phyloP scores from a whole-genome alignment of 1,140 invertebrate species.

The Dendrolimus punctatus region DNA sequence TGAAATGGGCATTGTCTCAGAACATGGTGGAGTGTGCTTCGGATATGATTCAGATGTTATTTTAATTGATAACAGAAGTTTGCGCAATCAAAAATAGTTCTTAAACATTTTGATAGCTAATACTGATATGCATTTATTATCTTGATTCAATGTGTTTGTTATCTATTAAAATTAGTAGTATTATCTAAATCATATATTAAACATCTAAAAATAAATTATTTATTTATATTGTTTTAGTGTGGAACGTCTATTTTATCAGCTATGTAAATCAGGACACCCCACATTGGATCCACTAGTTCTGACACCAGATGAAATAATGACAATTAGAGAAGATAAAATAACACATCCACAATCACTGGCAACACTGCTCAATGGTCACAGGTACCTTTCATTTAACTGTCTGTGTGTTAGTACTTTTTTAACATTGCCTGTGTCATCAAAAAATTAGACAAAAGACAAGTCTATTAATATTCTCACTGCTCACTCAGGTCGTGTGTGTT shows the following conservation, averaged over 20 bases:
- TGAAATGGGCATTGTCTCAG: too few species aligned
- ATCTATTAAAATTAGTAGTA: too few species aligned
- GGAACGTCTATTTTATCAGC: conserved; percentile 87
- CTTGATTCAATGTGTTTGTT: too few species aligned
- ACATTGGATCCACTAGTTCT: conserved; percentile 86
- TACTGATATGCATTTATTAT: too few species aligned
- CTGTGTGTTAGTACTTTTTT: not conserved
- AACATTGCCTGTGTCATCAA: not conserved
- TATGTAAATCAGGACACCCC: conserved; percentile 85
- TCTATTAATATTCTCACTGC: too few species aligned
- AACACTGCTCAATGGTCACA: conserved; percentile 88
- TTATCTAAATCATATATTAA: not conserved
- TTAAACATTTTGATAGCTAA: too few species aligned
- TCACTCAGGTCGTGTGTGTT: too few species aligned
- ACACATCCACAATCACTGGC: conserved; percentile 84
- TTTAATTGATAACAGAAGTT: too few species aligned
- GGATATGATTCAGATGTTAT: too few species aligned
- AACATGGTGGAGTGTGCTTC: too few species aligned
- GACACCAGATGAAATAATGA: conserved; percentile 80
- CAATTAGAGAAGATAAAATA: conserved; percentile 84
- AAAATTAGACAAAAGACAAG: not conserved
- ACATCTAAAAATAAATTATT: conserved; percentile 2
- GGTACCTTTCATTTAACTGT: conserved; percentile 71
- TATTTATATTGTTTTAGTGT: conserved; percentile 76
- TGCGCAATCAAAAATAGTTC: too few species aligned